phyloP scores from a whole-genome alignment of 92 coral and sea anemone species.

The Chrysogorgia sp. region DNA sequence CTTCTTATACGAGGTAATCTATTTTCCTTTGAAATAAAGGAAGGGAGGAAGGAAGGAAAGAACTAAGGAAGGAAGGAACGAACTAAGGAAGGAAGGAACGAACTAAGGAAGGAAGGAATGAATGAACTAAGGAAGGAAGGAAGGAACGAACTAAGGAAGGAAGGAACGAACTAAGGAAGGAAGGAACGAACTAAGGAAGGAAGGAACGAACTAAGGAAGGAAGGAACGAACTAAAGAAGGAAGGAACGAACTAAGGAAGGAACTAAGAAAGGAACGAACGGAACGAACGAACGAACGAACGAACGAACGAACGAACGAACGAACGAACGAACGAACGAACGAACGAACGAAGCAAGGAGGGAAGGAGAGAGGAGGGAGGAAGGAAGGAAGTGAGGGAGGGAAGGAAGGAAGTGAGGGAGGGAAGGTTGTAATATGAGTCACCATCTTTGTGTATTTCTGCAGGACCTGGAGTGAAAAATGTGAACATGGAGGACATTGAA shows the following conservation, averaged over 20 bases:
- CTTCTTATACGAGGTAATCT: conserved; percentile 29
- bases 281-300: no score
- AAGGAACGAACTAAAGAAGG: neutral
- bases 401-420: no score
- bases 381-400: no score
- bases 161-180: neutral
- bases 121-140: no score
- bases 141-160: neutral
- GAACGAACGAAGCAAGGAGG: neutral
- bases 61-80: neutral
- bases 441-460: neutral
- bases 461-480: conserved; percentile 14
- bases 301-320: neutral
- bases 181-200: no score
- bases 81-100: no score
- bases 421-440: no score
- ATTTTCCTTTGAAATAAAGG: neutral
- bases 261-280: no score
- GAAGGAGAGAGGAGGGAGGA: neutral
- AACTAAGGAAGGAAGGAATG: no score
- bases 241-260: neutral
- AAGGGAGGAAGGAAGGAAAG: neutral
- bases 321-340: neutral
- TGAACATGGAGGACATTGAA: conserved; percentile 7
- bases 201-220: no score